Evolutionary conservation across 2,888 invertebrate genomes (phyloP), one percentile per base, ranked within the genome.

Genomic region (Drosophila koepferae): DNA sequence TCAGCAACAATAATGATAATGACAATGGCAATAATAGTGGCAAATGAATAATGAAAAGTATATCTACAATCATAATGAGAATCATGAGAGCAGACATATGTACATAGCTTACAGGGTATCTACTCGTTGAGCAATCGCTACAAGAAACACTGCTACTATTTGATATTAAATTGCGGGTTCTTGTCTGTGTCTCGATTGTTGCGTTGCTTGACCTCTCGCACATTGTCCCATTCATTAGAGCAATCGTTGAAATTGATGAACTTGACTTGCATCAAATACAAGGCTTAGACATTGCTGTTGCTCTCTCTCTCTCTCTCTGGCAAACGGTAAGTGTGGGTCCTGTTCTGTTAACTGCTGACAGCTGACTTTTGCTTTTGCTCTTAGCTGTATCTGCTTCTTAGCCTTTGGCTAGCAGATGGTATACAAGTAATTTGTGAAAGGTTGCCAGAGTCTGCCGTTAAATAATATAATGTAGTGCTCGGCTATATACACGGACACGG

Each of bases 201-300:
- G 14, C 36, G 34, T 34, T 14, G 51, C 36, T 51, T 51, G 51
- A 51, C 51, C 51, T 36, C 51, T 3, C 18, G 8, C 3, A 18
- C 18, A 34, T 18, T 36, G 36, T 7, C 12, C 34, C 49, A 51
- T 51, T 51, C 49, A 51, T 51, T 51, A 36, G 16, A 40, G 34
- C 54, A 54, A 54, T 54, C 38, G 54, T 6, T 40, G 40, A 14
- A 18, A 49, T 60, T 49, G 60, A 49, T 9, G 18, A n/a, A 60
- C 49, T 18, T 49, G 60, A 28, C 59, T 38, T 7, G 28, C 28
- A 18, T 31, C 28, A 28, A 56, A 46, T 38, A 8, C 20, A 12
- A 34, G 38, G 31, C 20, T 48, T 46, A 40, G 0, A 23, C 38
- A 38, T 46, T 5, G 16, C 38, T 65, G 59, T 28, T 38, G 38